Percentiles rank a stretch among this genome's conserved stretches.
Evolutionary conservation across 2,113 vertebrate genomes (phyloP).

Genomic region (Struthidea cinerea): DNA sequence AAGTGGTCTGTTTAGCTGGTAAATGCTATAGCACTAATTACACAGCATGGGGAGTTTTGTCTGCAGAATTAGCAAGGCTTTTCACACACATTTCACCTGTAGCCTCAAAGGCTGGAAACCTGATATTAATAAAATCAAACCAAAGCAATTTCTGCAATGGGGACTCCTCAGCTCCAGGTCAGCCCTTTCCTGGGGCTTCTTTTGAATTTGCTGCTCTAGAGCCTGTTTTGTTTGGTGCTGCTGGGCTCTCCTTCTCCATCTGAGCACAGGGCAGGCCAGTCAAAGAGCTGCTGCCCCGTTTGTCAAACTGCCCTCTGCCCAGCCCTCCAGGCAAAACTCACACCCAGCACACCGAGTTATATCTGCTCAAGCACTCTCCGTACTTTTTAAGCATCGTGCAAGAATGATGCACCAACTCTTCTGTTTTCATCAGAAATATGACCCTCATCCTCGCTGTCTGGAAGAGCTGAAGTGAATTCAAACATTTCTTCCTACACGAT

Average conservation of each 20-base stretch:
- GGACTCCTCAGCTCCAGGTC: not conserved
- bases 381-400: not conserved
- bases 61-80: not conserved
- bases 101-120: not conserved
- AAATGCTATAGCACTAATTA: not conserved
- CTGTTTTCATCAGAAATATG: not conserved
- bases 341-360: accelerated
- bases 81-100: not conserved
- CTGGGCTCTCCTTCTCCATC: not conserved
- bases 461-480: not conserved
- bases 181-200: not conserved
- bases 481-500: not conserved
- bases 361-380: not conserved
- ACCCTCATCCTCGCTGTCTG: not conserved
- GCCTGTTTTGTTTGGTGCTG: not conserved
- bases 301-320: not conserved
- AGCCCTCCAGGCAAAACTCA: not conserved
- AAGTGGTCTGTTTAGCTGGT: not conserved
- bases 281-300: not conserved
- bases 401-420: not conserved
- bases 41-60: not conserved
- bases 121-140: not conserved
- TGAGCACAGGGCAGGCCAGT: not conserved
- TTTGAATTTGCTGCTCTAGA: accelerated
- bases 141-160: not conserved